A percentile compares a stretch with the other conserved stretches of the same genome.
phyloP scores from a whole-genome alignment of 2,797 vertebrate genomes.

The Clarias pachynema region DNA sequence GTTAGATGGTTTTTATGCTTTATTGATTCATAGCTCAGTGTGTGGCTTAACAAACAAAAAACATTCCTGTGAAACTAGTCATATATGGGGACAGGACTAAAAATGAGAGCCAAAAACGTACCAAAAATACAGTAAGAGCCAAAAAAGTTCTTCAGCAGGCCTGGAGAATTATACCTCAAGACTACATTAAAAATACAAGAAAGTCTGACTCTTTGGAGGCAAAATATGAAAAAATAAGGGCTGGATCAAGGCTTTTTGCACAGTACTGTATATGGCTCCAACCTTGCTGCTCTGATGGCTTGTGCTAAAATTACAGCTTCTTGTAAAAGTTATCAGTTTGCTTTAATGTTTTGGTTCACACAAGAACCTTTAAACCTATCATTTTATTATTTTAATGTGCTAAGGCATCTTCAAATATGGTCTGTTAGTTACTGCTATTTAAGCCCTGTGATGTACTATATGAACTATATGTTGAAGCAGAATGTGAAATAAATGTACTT shows the following conservation, averaged over 20 bases:
- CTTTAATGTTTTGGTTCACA: not conserved
- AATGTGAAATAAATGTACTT: conserved; percentile 57
- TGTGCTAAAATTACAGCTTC: not conserved
- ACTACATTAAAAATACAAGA: no score
- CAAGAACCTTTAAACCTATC: not conserved
- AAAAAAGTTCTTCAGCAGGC: no score
- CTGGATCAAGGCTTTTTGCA: not conserved
- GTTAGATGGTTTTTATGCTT: no score
- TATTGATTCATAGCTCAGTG: no score
- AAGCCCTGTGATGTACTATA: not conserved
- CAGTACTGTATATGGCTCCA: not conserved
- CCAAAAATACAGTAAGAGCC: no score
- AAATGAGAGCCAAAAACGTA: no score
- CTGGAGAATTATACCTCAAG: no score
- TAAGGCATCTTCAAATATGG: not conserved
- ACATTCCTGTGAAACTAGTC: no score
- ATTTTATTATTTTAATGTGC: conserved; percentile 2
- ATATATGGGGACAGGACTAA: no score
- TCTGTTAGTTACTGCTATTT: not conserved
- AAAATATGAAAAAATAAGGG: no score
- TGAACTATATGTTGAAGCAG: not conserved
- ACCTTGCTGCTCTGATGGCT: not conserved
- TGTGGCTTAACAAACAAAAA: no score
- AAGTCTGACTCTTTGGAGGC: no score
- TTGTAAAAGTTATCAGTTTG: not conserved